Evolutionary conservation across 2,888 invertebrate genomes (phyloP).

Genomic region (Pantelozetes paolii): DNA sequence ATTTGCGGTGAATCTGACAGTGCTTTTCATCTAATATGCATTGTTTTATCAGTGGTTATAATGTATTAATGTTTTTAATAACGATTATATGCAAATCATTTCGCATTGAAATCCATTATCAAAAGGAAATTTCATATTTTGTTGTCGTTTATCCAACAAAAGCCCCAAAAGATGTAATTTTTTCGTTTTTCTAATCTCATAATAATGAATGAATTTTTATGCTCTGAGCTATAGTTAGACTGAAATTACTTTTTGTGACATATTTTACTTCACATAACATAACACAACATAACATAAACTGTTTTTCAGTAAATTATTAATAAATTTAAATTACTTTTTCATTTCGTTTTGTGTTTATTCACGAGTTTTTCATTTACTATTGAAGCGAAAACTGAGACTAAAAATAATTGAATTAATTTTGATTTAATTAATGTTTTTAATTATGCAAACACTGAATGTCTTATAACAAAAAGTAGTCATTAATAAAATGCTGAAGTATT

Average conservation of each 20-base stretch:
- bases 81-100: conserved; percentile 30
- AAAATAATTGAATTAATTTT: background rate
- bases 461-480: too few relatives aligned
- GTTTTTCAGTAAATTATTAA: conserved; percentile 16
- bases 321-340: conserved; percentile 14
- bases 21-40: too few relatives aligned
- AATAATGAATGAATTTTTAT: conserved; percentile 30
- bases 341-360: background rate
- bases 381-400: background rate
- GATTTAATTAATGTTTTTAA: background rate
- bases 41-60: background rate
- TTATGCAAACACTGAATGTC: too few relatives aligned
- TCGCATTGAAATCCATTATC: background rate
- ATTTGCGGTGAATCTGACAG: too few relatives aligned
- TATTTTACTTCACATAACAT: background rate
- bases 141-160: conserved; percentile 11
- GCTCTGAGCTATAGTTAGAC: background rate
- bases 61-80: background rate
- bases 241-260: background rate
- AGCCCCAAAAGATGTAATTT: conserved; percentile 8
- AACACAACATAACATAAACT: background rate
- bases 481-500: too few relatives aligned
- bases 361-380: background rate
- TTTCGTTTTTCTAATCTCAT: conserved; percentile 15
- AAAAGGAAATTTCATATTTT: conserved; percentile 23